phyloP scores from a whole-genome alignment of 2,797 vertebrate species.

The Momotus momota region DNA sequence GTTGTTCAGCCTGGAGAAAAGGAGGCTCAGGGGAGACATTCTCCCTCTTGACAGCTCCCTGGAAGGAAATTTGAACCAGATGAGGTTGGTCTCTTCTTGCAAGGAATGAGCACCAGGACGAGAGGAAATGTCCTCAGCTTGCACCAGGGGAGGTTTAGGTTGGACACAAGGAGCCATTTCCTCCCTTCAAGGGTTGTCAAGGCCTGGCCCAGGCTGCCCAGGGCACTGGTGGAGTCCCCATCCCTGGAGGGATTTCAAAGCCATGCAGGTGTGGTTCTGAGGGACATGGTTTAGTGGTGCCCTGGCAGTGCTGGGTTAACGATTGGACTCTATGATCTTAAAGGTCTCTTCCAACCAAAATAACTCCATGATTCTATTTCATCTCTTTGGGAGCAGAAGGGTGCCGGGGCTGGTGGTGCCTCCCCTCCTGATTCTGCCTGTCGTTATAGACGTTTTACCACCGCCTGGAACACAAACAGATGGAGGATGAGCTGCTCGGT shows the following conservation, averaged over 20 bases:
- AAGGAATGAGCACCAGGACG: not conserved
- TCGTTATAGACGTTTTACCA: slow-evolving; percentile 87
- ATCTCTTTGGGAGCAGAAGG: not conserved
- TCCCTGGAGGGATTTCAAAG: not conserved
- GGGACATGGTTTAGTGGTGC: not conserved
- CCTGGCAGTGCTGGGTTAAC: not conserved
- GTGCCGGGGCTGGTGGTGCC: not conserved
- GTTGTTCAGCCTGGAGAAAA: no score
- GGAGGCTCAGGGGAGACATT: no score
- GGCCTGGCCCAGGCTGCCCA: not conserved
- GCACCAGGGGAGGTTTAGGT: not conserved
- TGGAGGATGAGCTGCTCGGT: slow-evolving; percentile 86
- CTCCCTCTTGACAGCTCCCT: no score
- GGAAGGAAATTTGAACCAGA: no score
- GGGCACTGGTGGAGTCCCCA: not conserved
- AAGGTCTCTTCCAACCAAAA: not conserved
- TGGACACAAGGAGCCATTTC: not conserved
- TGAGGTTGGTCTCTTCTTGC: not conserved
- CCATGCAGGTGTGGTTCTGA: not conserved
- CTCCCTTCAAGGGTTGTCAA: not conserved
- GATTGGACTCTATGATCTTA: not conserved
- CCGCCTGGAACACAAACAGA: slow-evolving; percentile 86
- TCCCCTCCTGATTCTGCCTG: not conserved
- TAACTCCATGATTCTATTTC: not conserved
- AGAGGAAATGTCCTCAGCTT: not conserved